Conservation (phyloP, 2,888 invertebrate species). For the Tetanocera ferruginea region DNA sequence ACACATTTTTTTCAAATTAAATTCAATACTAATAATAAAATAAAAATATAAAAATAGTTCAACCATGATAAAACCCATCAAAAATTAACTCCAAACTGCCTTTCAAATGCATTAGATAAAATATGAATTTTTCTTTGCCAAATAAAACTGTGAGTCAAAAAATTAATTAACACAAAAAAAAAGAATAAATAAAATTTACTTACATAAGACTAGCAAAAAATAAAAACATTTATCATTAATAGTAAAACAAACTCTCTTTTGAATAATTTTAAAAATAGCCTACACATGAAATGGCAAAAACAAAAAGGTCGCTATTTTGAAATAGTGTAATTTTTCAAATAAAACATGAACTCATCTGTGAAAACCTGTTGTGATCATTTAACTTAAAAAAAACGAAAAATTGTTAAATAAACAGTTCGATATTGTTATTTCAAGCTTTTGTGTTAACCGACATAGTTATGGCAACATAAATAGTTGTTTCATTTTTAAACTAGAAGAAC, state of each 20-base stretch:
- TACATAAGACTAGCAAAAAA: slow-evolving; percentile 23
- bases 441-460: background rate
- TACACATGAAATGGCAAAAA: background rate
- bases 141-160: slow-evolving; percentile 43
- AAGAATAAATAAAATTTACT: slow-evolving; percentile 18
- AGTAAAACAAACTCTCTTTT: background rate
- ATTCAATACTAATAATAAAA: slow-evolving; percentile 31
- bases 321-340: slow-evolving; percentile 11
- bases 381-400: slow-evolving; percentile 51
- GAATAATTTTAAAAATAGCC: slow-evolving; percentile 16
- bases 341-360: slow-evolving; percentile 56
- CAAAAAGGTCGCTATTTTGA: background rate
- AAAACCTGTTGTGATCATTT: slow-evolving; percentile 62
- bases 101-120: slow-evolving; percentile 38
- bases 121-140: slow-evolving; percentile 32
- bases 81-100: slow-evolving; percentile 41
- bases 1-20: background rate
- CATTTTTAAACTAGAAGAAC: no score
- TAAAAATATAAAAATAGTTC: slow-evolving; percentile 12
- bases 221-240: background rate
- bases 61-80: background rate
- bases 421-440: background rate
- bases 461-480: no score
- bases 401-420: slow-evolving; percentile 58
- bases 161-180: background rate